Evolutionary conservation across 2,797 vertebrate genomes (phyloP).

Genomic region (Parauchenoglanis ngamensis): DNA sequence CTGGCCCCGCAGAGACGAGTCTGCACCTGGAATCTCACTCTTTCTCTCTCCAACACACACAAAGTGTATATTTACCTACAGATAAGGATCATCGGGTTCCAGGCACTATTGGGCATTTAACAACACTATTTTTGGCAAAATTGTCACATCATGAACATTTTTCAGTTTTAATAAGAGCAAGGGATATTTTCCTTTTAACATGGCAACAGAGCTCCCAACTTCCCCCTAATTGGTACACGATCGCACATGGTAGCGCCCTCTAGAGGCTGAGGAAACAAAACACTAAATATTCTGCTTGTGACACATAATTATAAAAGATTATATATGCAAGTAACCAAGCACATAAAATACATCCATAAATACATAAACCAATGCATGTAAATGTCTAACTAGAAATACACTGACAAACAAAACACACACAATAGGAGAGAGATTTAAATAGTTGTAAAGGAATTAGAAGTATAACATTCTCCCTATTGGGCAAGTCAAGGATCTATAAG

Average conservation of each 20-base stretch:
- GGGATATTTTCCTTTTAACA: not conserved
- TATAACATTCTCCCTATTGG: no score
- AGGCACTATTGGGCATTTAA: not conserved
- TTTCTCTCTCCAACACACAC: not conserved
- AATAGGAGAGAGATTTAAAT: no score
- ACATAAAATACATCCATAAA: not conserved
- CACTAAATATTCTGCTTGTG: not conserved
- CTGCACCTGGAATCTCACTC: slow-evolving; percentile 49
- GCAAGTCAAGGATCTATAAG: no score
- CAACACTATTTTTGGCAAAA: not conserved
- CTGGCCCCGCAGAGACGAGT: slow-evolving; percentile 66
- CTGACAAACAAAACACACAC: no score
- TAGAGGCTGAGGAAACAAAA: not conserved
- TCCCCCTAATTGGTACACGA: not conserved
- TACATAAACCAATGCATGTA: not conserved
- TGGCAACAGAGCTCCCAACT: no score
- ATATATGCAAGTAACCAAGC: not conserved
- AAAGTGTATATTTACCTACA: not conserved
- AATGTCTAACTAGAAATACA: not conserved
- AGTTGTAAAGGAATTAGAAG: no score
- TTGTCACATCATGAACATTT: not conserved
- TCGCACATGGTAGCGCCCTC: not conserved
- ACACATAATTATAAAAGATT: not conserved
- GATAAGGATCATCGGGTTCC: not conserved
- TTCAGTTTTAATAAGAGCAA: not conserved